Conservation (phyloP, 2,797 vertebrate genomes). For the Poecilia wingei region DNA sequence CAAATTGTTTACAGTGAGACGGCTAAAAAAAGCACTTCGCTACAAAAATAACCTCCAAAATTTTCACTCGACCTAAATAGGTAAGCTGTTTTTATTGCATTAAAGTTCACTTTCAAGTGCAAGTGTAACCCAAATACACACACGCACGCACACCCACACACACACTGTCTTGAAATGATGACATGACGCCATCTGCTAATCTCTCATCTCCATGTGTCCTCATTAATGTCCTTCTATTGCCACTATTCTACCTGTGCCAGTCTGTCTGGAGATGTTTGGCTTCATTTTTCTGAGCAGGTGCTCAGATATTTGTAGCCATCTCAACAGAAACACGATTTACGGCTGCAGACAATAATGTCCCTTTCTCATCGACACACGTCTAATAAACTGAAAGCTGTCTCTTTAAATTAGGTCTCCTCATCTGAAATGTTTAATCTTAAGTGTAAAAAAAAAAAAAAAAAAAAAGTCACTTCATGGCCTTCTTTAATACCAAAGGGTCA, state of each 20-base stretch:
- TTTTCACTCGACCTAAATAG: conserved; percentile 5
- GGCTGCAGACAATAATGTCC: conserved; percentile 6
- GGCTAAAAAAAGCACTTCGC: not conserved
- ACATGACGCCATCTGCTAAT: conserved; percentile 63
- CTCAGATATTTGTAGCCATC: conserved; percentile 62
- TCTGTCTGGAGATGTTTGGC: conserved; percentile 50
- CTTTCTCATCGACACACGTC: not conserved
- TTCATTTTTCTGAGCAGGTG: conserved; percentile 61
- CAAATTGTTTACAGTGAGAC: conserved; percentile 5
- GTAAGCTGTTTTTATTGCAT: not conserved
- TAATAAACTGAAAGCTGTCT: conserved; percentile 5
- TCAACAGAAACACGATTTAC: conserved; percentile 39
- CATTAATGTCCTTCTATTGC: conserved; percentile 60
- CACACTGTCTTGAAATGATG: conserved; percentile 41
- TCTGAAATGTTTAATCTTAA: not conserved
- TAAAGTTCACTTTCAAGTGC: not conserved
- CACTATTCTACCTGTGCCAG: conserved; percentile 59
- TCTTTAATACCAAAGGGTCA: not conserved
- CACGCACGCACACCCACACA: not conserved
- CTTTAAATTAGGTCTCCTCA: conserved; percentile 2
- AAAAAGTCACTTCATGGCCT: not conserved
- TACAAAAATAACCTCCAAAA: not conserved
- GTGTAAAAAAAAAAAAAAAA: not conserved
- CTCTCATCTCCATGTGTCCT: conserved; percentile 48
- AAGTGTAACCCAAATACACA: conserved; percentile 8